These are phyloP conservation scores for Drosophila melanosoma DNA, from an alignment of 2,888 invertebrate genomes.

Conservation along the genomic window DNA sequence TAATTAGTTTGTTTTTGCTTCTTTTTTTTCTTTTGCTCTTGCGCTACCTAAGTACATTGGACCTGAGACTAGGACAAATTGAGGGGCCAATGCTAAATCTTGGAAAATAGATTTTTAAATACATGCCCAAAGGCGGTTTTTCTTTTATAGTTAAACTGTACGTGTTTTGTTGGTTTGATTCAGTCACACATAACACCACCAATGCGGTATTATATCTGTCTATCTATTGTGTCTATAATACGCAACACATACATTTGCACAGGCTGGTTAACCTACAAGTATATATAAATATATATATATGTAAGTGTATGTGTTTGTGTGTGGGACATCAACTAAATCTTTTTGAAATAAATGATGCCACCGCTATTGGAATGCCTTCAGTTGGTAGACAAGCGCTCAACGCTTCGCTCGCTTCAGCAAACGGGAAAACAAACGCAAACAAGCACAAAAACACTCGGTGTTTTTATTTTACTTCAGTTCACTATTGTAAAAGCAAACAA, in stretches of 20 bases:
- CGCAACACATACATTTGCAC: slow-evolving; percentile 14
- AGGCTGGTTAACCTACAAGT: background rate
- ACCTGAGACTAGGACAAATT: background rate
- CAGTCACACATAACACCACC: slow-evolving; percentile 26
- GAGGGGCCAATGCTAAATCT: slow-evolving; percentile 24
- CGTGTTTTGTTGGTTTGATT: slow-evolving; percentile 35
- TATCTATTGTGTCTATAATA: slow-evolving; percentile 26
- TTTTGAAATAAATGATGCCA: slow-evolving; percentile 69
- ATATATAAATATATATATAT: background rate
- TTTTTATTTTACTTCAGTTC: slow-evolving; percentile 1
- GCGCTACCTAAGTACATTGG: slow-evolving; percentile 4
- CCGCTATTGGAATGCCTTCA: slow-evolving; percentile 57
- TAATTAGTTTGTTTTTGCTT: slow-evolving; percentile 32
- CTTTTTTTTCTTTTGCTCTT: slow-evolving; percentile 9
- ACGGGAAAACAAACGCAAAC: slow-evolving; percentile 42
- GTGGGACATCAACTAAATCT: slow-evolving; percentile 56
- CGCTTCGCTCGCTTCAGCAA: slow-evolving; percentile 59
- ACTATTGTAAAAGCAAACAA: slow-evolving; percentile 40
- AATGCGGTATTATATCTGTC: slow-evolving; percentile 14
- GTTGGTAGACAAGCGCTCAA: slow-evolving; percentile 68
- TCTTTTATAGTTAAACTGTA: slow-evolving; percentile 38
- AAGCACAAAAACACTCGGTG: slow-evolving; percentile 12
- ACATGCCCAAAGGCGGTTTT: slow-evolving; percentile 25
- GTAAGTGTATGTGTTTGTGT: slow-evolving; percentile 15
- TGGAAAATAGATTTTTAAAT: slow-evolving; percentile 30